These are phyloP conservation scores for Origma solitaria DNA, from an alignment of 2,113 vertebrate species.

Conservation along the genomic window DNA sequence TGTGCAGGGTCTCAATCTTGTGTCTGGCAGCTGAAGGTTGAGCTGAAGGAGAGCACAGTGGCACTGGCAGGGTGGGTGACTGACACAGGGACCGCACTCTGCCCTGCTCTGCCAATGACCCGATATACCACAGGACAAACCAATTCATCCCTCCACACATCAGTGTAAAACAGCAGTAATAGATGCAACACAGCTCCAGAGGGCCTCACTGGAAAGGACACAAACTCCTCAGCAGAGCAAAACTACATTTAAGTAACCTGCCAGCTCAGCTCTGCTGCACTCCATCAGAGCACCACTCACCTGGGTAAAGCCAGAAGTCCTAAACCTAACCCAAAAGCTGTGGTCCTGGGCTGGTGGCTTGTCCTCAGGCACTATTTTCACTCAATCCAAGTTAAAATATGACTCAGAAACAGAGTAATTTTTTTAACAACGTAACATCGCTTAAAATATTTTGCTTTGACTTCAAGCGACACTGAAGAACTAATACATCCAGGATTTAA, in stretches of 20 bases:
- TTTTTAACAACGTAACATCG: not conserved
- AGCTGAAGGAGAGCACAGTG: not conserved
- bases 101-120: not conserved
- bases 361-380: not conserved
- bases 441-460: not conserved
- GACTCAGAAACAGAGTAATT: not conserved
- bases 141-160: not conserved
- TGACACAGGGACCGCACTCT: too few relatives aligned
- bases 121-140: not conserved
- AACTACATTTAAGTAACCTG: not conserved
- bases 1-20: not conserved
- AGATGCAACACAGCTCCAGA: not conserved
- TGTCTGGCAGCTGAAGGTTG: not conserved
- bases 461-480: not conserved
- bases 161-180: not conserved
- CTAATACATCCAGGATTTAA: not conserved
- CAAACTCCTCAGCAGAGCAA: not conserved
- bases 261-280: not conserved
- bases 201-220: not conserved
- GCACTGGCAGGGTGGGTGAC: not conserved
- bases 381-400: not conserved
- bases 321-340: not conserved
- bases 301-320: not conserved
- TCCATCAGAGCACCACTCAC: not conserved
- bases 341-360: not conserved